phyloP scores from a whole-genome alignment of 2,113 vertebrate genomes.

The Crotalus horridus region DNA sequence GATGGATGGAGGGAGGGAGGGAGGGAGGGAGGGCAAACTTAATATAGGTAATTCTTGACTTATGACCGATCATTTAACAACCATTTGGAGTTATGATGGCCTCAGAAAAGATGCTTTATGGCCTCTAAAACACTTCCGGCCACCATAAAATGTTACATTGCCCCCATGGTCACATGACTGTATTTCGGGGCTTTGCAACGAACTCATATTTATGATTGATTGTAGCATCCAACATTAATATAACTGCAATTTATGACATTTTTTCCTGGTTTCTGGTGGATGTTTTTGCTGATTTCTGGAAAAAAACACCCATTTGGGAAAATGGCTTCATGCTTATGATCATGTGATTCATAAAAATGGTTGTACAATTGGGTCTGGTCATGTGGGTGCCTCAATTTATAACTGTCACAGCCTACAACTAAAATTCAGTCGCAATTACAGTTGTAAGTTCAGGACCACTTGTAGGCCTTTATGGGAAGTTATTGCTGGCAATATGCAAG shows the following conservation, averaged over 20 bases:
- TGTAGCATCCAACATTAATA: not conserved
- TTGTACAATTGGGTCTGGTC: not conserved
- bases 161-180: not conserved
- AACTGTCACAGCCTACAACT: not conserved
- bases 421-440: not conserved
- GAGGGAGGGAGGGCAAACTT: not conserved
- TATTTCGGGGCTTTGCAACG: not conserved
- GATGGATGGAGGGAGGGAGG: not conserved
- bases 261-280: not conserved
- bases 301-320: not conserved
- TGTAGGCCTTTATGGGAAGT: slow-evolving; percentile 58
- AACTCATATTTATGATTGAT: not conserved
- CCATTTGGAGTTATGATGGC: not conserved
- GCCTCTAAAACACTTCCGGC: not conserved
- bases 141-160: not conserved
- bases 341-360: not conserved
- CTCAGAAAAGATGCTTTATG: not conserved
- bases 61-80: not conserved
- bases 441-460: slow-evolving; percentile 42
- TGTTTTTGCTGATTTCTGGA: not conserved
- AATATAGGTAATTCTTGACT: not conserved
- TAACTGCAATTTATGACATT: not conserved
- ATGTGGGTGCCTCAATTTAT: not conserved
- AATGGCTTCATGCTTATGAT: not conserved
- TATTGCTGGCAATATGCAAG: slow-evolving; percentile 60